Conservation (phyloP, 2,797 vertebrate species). For the Paedocypris micromegethes region DNA sequence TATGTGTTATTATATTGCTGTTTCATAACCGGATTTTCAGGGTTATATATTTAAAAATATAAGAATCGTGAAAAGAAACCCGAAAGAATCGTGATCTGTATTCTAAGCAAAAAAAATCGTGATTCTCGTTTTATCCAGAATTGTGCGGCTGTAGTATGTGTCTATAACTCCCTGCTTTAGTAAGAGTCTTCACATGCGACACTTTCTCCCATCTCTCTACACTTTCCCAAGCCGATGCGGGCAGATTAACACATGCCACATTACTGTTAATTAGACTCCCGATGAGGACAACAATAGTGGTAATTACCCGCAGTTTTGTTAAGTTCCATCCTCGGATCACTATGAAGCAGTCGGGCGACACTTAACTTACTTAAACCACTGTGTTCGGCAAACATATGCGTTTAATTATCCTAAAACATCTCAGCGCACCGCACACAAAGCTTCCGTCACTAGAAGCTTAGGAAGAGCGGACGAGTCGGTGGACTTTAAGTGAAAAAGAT, state of each 20-base stretch:
- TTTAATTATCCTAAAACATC: conserved; percentile 92
- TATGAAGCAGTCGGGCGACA: conserved; percentile 23
- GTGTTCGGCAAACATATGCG: conserved; percentile 78
- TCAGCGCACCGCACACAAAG: conserved; percentile 66
- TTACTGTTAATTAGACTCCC: conserved; percentile 68
- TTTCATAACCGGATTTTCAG: too few relatives aligned
- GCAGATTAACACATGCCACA: conserved; percentile 58
- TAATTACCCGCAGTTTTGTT: conserved; percentile 52
- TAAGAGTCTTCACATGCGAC: conserved; percentile 32
- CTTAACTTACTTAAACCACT: too few relatives aligned
- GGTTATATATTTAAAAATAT: too few relatives aligned
- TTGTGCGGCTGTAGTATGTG: too few relatives aligned
- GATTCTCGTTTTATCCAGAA: too few relatives aligned
- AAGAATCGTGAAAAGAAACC: too few relatives aligned
- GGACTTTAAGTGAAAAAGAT: conserved; percentile 49
- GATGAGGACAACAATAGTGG: conserved; percentile 66
- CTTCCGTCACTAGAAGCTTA: conserved; percentile 45
- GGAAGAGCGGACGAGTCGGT: conserved; percentile 23
- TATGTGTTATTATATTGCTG: too few relatives aligned
- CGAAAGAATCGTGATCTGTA: too few relatives aligned
- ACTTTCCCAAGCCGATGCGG: conserved; percentile 40
- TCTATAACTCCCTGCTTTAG: conserved; percentile 31
- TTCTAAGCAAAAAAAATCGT: too few relatives aligned
- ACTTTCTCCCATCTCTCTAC: conserved; percentile 35
- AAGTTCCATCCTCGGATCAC: conserved; percentile 58